phyloP scores from a whole-genome alignment of 2,888 invertebrate species.

The Rutpela maculata region DNA sequence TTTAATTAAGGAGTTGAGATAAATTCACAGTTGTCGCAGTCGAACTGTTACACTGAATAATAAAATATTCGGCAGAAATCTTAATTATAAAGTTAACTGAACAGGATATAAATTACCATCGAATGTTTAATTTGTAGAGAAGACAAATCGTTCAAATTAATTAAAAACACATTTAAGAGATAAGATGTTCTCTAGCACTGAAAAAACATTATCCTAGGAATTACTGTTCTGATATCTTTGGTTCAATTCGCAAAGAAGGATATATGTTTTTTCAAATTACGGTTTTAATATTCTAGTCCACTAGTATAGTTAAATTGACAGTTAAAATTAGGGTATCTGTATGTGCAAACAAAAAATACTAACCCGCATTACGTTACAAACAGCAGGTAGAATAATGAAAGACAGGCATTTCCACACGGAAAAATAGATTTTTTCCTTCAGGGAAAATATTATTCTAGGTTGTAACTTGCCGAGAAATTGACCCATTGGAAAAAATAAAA shows the following conservation, averaged over 20 bases:
- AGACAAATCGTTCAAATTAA: slow-evolving; percentile 14
- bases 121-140: slow-evolving; percentile 21
- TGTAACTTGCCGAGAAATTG: too few species aligned
- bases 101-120: slow-evolving; percentile 5
- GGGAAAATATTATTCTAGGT: too few species aligned
- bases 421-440: too few species aligned
- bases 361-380: too few species aligned
- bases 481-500: too few species aligned
- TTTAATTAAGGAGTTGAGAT: slow-evolving; percentile 13
- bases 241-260: not conserved
- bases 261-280: not conserved
- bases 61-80: slow-evolving; percentile 17
- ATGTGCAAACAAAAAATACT: too few species aligned
- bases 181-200: slow-evolving; percentile 1
- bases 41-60: slow-evolving; percentile 10
- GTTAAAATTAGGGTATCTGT: too few species aligned
- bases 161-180: slow-evolving; percentile 16
- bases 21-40: slow-evolving; percentile 10
- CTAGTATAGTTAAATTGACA: too few species aligned
- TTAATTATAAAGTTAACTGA: slow-evolving; percentile 27
- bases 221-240: not conserved
- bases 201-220: not conserved
- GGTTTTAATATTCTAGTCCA: not conserved
- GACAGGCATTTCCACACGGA: too few species aligned
- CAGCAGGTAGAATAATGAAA: too few species aligned